Base-by-base conservation (phyloP, 2,797 vertebrate species). In the Antrozous pallidus region DNA sequence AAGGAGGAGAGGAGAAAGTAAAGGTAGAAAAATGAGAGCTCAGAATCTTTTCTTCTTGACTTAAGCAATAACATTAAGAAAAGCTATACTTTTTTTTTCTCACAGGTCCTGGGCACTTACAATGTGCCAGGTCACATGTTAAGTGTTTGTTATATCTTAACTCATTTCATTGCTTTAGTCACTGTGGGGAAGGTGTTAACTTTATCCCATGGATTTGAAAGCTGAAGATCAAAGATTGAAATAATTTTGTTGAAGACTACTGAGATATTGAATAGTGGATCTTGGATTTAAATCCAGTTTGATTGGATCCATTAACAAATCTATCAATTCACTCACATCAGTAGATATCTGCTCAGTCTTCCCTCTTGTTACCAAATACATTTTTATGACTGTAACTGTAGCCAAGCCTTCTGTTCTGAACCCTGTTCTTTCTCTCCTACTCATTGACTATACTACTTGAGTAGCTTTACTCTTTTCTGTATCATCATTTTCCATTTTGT, bases 151-250 rank as follows among this genome's bases (percentile, higher is more conserved):
- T 42, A 31, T 33, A 36, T 1, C 49, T 65, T 31, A 71, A 28
- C 20, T 90, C 38, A 78, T 92, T 63, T 93, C 33, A 89, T 38
- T 42, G 38, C 31, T 54, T 5, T n/a, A 31, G 63, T 87, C 24
- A 56, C 10, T 47, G 22, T 80, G 26, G 40, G 8, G 40, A 51
- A 89, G 31, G 13, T 91, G 54, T 61, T 70, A 69, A 36, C 42
- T 88, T 83, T 81, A 54, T 73, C 78, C 40, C 74, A 33, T 58
- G 65, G 18, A 49, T 42, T 6, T 74, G 38, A 92, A 90, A 77
- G 77, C 67, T 77, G n/a, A 91, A 77, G 80, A 75, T 85, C 20
- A 67, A 93, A 58, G n/a, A 14, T 45, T 75, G 71, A 82, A 87
- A 83, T 63, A 63, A 69, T 69, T 80, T 78, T 89, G 14, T 40